Conservation (phyloP, 2,113 vertebrate genomes). For the Cercopithecus mona region DNA sequence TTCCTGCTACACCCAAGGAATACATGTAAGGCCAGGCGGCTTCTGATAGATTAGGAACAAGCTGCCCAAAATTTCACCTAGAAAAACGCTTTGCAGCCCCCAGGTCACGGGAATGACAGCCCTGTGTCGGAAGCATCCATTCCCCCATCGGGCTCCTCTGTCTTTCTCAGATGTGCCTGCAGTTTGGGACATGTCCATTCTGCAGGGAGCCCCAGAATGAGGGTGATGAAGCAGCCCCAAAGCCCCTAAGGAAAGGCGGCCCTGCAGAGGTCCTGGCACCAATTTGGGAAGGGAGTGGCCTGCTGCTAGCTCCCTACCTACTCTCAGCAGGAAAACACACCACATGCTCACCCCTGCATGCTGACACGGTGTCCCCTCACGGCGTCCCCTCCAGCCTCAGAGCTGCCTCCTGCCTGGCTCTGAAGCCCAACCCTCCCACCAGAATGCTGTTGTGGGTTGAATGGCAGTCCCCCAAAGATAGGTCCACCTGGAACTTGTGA, state of each 20-base stretch:
- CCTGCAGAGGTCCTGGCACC: not conserved
- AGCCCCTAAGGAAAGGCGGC: not conserved
- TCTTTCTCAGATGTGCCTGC: not conserved
- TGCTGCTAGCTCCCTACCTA: not conserved
- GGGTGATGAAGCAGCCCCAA: not conserved
- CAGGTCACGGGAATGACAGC: not conserved
- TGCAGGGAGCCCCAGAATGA: not conserved
- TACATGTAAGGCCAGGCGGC: not conserved
- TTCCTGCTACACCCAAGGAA: not conserved
- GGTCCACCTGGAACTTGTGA: not conserved
- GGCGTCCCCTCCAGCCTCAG: not conserved
- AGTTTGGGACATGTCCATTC: not conserved
- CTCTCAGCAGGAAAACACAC: not conserved
- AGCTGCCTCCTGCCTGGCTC: fast-evolving
- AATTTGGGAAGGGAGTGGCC: not conserved
- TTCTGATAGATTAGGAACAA: not conserved
- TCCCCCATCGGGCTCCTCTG: not conserved
- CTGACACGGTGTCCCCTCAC: not conserved
- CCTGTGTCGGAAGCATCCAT: not conserved
- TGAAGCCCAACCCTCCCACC: no score
- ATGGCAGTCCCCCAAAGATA: not conserved
- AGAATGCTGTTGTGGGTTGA: not conserved
- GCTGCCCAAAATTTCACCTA: no score
- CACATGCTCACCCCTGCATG: fast-evolving
- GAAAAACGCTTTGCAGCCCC: not conserved